Evolutionary conservation across 2,888 invertebrate genomes (phyloP).

Genomic region (Stenodema calcarata): DNA sequence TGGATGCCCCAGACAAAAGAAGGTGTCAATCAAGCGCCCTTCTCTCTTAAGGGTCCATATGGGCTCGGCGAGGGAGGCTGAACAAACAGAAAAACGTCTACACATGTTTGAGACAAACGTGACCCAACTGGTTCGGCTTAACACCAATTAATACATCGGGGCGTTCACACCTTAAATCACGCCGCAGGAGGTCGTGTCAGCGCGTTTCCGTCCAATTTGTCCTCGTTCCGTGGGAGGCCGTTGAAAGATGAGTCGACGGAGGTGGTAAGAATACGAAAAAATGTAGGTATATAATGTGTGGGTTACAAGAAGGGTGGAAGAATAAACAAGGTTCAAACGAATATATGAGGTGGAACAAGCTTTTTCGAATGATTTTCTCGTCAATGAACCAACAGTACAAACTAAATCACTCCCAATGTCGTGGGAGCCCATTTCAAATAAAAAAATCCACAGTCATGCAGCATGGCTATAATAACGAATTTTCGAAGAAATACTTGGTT

Average conservation of each 20-base stretch:
- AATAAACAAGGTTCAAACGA: neutral
- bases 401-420: too few species aligned
- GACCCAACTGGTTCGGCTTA: slow-evolving; percentile 25
- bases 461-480: too few species aligned
- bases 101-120: slow-evolving; percentile 4
- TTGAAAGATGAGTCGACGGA: neutral
- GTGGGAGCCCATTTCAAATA: too few species aligned
- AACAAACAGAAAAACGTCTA: neutral
- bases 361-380: too few species aligned
- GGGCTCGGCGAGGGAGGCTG: neutral
- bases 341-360: too few species aligned
- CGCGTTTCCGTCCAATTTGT: slow-evolving; percentile 6
- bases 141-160: slow-evolving; percentile 25
- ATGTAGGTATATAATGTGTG: too few species aligned
- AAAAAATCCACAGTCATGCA: too few species aligned
- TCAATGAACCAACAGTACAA: too few species aligned
- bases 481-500: too few species aligned
- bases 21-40: neutral
- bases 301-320: too few species aligned
- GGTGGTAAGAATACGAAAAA: too few species aligned
- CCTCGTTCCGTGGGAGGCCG: neutral
- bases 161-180: slow-evolving; percentile 25
- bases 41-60: neutral
- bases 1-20: neutral
- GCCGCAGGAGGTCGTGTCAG: slow-evolving; percentile 9